These are phyloP conservation scores for Diplosoma virens DNA, from an alignment of 23 tunicate genomes.

Conservation along the genomic window DNA sequence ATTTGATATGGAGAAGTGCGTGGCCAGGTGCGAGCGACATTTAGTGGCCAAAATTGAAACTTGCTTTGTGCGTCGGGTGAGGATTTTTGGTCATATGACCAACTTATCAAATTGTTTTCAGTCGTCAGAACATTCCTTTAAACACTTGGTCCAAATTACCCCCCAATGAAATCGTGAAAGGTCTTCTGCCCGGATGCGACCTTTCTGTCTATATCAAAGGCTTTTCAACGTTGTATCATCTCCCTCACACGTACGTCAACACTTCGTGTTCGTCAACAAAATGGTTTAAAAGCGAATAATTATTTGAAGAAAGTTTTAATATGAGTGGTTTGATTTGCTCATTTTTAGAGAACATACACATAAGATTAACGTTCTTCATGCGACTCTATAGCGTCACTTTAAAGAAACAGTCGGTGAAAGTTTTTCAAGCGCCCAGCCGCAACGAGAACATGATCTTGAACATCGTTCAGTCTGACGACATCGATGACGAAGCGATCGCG, in stretches of 20 bases:
- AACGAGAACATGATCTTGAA: conserved; percentile 80
- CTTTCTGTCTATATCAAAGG: conserved; percentile 86
- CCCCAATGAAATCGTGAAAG: conserved; percentile 38
- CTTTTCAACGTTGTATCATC: conserved; percentile 84
- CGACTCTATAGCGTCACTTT: conserved; percentile 33
- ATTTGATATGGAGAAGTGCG: conserved; percentile 49
- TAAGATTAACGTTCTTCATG: no score
- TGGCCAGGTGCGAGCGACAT: conserved; percentile 34
- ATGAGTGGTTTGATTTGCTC: no score
- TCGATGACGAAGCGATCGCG: background rate
- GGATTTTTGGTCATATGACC: background rate
- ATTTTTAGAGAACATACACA: no score
- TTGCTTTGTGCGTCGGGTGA: background rate
- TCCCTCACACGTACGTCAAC: conserved; percentile 68
- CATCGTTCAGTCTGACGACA: conserved; percentile 14
- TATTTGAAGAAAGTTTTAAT: no score
- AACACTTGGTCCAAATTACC: conserved; percentile 46
- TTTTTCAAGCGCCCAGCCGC: conserved; percentile 73
- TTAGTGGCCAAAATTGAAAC: background rate
- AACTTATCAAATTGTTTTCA: conserved; percentile 2
- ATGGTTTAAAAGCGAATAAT: no score
- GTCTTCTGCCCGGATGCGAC: conserved; percentile 65
- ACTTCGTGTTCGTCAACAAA: background rate
- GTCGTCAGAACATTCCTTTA: conserved; percentile 39
- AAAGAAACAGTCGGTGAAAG: conserved; percentile 73